Evolutionary conservation across 2,797 vertebrate genomes (phyloP), one percentile per base, ranked within the genome.

Genomic region (Staurois parvus): DNA sequence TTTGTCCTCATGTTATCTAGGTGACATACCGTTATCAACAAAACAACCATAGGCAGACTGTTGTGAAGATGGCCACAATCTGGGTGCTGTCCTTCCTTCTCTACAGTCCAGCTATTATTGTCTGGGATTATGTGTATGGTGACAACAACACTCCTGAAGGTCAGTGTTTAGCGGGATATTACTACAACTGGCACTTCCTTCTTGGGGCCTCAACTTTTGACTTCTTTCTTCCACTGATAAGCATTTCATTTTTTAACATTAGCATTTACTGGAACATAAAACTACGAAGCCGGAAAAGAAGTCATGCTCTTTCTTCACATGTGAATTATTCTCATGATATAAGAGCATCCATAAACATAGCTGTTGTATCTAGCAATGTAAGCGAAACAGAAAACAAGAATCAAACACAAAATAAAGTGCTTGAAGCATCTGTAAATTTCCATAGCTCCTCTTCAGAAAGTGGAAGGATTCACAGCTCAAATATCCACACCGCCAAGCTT

Each of bases 51-150:
- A 69, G 72, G 81, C 91, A 88, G 77, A 95, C 94, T 66, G 89
- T 96, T 19, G 28, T 89, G 72, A 95, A 94, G 92, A 97, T 98
- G 95, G 91, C 92, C 73, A 92, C 90, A 0, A 93, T 96, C 72
- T 97, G 97, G 97, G 90, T 96, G 52, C 89, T 96, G 6, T 96
- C 97, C 45, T 98, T 98, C 85, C 90, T 96, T 70, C 92, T 96
- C 80, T 96, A 97, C 0, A 94, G 96, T 84, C 96, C 96, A 0
- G 93, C 96, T 15, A 95, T 97, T 88, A 91, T 97, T 76, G 89
- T 94, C 79, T 97, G 96, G 95, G 94, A 96, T 56, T 2, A 19
- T 0, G 26, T 91, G 81, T 85, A 85, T 0, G 94, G 94, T 84
- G 88, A 84, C 42, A 94, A 94, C 17, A 78, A 89, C 0, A 92